Evolutionary conservation across 2,888 invertebrate genomes (phyloP).

Genomic region (Homarus gammarus): DNA sequence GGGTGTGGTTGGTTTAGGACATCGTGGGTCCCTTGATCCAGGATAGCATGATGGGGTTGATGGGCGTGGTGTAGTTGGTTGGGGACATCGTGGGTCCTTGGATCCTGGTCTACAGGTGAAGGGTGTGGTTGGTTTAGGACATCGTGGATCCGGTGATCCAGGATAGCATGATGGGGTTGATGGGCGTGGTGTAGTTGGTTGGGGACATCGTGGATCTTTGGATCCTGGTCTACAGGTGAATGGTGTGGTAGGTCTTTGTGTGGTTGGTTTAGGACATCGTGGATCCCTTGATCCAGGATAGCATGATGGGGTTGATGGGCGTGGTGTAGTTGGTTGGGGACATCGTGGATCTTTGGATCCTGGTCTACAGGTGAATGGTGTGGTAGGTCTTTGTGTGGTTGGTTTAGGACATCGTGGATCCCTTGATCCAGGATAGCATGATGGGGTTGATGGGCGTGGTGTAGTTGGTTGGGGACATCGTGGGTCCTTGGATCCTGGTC

Average conservation of each 20-base stretch:
- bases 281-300: slow-evolving; percentile 73
- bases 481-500: slow-evolving; percentile 68
- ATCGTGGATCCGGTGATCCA: slow-evolving; percentile 78
- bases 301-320: slow-evolving; percentile 63
- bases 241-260: no score
- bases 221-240: slow-evolving; percentile 78
- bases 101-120: slow-evolving; percentile 66
- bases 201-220: slow-evolving; percentile 77
- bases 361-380: slow-evolving; percentile 53
- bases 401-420: slow-evolving; percentile 51
- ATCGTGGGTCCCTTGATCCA: slow-evolving; percentile 53
- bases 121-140: slow-evolving; percentile 77
- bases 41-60: background rate
- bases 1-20: slow-evolving; percentile 77
- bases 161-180: slow-evolving; percentile 76
- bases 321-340: slow-evolving; percentile 37
- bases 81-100: slow-evolving; percentile 76
- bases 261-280: slow-evolving; percentile 59
- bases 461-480: slow-evolving; percentile 41
- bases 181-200: slow-evolving; percentile 17
- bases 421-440: slow-evolving; percentile 57
- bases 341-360: slow-evolving; percentile 69
- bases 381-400: slow-evolving; percentile 14
- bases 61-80: slow-evolving; percentile 77
- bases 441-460: slow-evolving; percentile 33